Percentiles rank a stretch among this genome's conserved stretches.
Conservation (phyloP, 1,140 invertebrate species). For the Geopemphigus sp. region DNA sequence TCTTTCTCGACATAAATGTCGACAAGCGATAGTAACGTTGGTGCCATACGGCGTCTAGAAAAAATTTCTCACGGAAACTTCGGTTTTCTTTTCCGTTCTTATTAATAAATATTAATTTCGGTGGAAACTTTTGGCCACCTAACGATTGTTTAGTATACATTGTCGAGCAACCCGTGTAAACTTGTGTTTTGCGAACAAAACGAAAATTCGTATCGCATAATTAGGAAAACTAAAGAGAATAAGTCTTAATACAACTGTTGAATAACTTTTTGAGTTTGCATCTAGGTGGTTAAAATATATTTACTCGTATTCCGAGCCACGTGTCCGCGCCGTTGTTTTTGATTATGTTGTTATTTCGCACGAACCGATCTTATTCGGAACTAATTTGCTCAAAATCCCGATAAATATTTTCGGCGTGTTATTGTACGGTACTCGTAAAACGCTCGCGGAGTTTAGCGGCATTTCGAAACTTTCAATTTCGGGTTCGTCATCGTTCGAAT, state of each 20-base stretch:
- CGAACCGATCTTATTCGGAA: not conserved
- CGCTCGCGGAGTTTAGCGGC: too few species aligned
- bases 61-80: conserved; percentile 12
- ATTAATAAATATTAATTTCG: conserved; percentile 36
- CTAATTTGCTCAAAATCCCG: not conserved
- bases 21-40: not conserved
- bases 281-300: conserved; percentile 25
- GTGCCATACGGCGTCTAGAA: not conserved
- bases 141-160: conserved; percentile 25
- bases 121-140: conserved; percentile 21
- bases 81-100: not conserved
- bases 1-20: not conserved
- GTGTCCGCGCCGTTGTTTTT: conserved; percentile 17
- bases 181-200: conserved; percentile 28
- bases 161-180: conserved; percentile 9
- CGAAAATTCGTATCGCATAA: conserved; percentile 21
- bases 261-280: conserved; percentile 28
- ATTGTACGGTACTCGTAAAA: too few species aligned
- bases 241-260: conserved; percentile 35
- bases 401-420: too few species aligned
- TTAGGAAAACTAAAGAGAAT: conserved; percentile 36
- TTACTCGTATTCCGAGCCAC: not conserved
- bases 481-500: too few species aligned
- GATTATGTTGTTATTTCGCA: conserved; percentile 17
- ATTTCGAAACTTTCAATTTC: too few species aligned